phyloP scores from a whole-genome alignment of 2,888 invertebrate genomes.

The Melitaea athalia region DNA sequence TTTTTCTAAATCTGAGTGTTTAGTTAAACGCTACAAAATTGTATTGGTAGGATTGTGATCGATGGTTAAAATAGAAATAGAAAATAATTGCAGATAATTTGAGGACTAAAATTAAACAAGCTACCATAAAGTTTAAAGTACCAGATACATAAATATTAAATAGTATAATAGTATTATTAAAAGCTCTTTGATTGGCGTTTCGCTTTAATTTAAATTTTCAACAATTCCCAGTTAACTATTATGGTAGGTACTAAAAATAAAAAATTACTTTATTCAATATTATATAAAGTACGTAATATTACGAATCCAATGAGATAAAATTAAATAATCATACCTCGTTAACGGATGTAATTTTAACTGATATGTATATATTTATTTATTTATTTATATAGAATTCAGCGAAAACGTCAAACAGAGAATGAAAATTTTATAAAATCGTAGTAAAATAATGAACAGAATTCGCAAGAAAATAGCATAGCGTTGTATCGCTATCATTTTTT shows the following conservation, averaged over 20 bases:
- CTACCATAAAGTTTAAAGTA: not conserved
- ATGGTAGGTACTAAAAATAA: not conserved
- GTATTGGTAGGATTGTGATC: not conserved
- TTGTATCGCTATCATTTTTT: not conserved
- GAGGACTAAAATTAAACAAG: not conserved
- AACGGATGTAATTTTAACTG: not conserved
- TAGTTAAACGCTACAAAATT: not conserved
- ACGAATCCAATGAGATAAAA: not conserved
- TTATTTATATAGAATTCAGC: slow-evolving; percentile 1
- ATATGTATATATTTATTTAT: no score
- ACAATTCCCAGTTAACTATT: not conserved
- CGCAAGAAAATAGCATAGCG: slow-evolving; percentile 5
- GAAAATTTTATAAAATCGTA: slow-evolving; percentile 3
- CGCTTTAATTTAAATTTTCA: not conserved
- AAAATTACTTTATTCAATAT: no score
- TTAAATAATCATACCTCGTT: not conserved
- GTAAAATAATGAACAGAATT: slow-evolving; percentile 1
- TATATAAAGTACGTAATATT: not conserved
- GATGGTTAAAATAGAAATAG: not conserved
- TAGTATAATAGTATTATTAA: not conserved
- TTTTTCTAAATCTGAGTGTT: not conserved
- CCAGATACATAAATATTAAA: not conserved
- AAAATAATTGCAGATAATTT: not conserved
- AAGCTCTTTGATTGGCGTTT: slow-evolving; percentile 1
- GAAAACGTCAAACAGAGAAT: slow-evolving; percentile 15